Percentiles rank a stretch among this genome's conserved stretches.
phyloP scores from a whole-genome alignment of 2,113 vertebrate genomes.

The Aptenodytes patagonicus region DNA sequence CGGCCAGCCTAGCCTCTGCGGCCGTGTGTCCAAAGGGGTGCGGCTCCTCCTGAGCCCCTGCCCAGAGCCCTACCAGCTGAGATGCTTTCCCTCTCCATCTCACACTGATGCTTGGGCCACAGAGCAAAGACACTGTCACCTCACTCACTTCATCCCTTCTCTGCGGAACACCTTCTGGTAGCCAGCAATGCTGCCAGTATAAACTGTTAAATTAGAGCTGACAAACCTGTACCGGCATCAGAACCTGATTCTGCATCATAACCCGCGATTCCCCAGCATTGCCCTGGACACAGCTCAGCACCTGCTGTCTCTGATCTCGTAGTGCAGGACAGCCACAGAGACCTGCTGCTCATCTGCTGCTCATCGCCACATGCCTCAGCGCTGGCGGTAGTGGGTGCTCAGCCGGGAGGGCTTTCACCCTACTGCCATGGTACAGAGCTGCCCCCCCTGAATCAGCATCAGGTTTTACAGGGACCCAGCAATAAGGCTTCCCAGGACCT shows the following conservation, averaged over 20 bases:
- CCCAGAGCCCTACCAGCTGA: neutral
- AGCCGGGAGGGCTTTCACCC: neutral
- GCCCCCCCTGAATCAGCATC: no score
- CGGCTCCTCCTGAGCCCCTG: neutral
- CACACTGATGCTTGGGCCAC: neutral
- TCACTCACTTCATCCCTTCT: neutral
- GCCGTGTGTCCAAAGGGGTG: accelerated
- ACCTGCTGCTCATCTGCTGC: neutral
- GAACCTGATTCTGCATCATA: neutral
- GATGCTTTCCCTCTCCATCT: neutral
- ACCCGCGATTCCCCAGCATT: accelerated
- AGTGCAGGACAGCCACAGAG: neutral
- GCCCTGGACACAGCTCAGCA: neutral
- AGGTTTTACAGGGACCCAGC: neutral
- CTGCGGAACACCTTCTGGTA: neutral
- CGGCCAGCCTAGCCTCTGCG: neutral
- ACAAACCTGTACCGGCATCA: neutral
- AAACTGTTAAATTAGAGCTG: neutral
- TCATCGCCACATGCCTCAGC: accelerated
- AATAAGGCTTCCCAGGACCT: neutral
- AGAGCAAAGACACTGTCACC: neutral
- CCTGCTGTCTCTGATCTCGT: neutral
- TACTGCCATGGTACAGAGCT: neutral
- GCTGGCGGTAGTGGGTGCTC: neutral
- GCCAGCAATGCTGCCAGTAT: neutral